Percentiles rank a stretch among this genome's conserved stretches.
Evolutionary conservation across 2,888 invertebrate species (phyloP).

Genomic region (Merodon equestris): DNA sequence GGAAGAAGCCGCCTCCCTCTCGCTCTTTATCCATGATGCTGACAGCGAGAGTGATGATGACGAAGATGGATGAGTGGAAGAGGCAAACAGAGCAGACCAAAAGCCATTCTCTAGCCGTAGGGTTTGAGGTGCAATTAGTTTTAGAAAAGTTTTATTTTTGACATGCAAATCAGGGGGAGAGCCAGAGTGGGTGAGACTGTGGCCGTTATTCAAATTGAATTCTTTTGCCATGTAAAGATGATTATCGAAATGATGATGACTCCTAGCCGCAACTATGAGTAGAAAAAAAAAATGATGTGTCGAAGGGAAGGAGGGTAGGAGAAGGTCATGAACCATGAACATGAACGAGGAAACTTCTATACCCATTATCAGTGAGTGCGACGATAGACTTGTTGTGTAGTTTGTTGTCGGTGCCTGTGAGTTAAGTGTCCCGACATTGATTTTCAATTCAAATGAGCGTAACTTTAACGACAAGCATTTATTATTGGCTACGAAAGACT

Average conservation of each 20-base stretch:
- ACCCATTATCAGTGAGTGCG: not conserved
- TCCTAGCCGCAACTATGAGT: too few relatives aligned
- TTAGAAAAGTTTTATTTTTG: conserved; percentile 40
- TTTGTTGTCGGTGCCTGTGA: too few relatives aligned
- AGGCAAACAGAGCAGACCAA: not conserved
- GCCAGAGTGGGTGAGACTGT: conserved; percentile 31
- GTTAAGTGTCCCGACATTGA: too few relatives aligned
- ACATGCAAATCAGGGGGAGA: conserved; percentile 54
- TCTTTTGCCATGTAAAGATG: conserved; percentile 62
- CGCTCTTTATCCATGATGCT: too few relatives aligned
- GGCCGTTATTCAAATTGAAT: conserved; percentile 62
- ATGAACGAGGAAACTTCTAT: conserved; percentile 1
- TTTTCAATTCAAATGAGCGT: too few relatives aligned
- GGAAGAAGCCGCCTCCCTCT: conserved; percentile 10
- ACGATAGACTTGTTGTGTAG: too few relatives aligned
- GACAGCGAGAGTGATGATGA: too few relatives aligned
- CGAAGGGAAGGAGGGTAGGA: conserved; percentile 16
- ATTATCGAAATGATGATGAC: conserved; percentile 36
- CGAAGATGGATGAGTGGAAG: conserved; percentile 37
- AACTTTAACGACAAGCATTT: too few relatives aligned
- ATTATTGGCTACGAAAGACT: too few relatives aligned
- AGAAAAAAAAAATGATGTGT: conserved; percentile 32
- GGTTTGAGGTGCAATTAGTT: conserved; percentile 21
- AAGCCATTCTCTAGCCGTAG: conserved; percentile 1
- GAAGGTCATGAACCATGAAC: conserved; percentile 50